Base-by-base conservation (phyloP, 2,888 invertebrate genomes). In the Heliconius erato region DNA sequence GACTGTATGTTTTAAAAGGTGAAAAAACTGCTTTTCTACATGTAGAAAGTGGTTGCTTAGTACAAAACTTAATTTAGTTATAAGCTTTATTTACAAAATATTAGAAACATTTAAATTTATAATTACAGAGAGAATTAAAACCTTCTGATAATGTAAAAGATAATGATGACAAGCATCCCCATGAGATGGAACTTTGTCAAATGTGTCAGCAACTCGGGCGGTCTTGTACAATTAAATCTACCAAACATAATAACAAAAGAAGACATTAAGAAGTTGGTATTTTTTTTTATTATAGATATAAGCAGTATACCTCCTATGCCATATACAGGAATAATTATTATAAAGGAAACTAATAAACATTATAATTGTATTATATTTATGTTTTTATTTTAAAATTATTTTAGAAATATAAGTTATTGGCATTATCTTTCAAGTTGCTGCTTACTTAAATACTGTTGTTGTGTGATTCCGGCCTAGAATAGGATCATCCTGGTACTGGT, bases 161-260 rank as follows among this genome's bases (percentile, higher is more conserved):
- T 6, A 81, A 80, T 4, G 84, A 86, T 7, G 84, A 86, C 14
- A 44, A 5, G 19, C 77, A 85, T 68, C 88, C 89, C 59, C 92
- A 92, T 82, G 87, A 84, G 6, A 82, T 84, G 76, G 86, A 91
- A 1, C 85, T 90, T 23, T 92, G 92, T 71, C 88, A 91, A 83
- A 91, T 86, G 88, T 92, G 92, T 79, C 84, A 85, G 63, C 83
- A 88, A 54, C 85, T 91, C 23, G 92, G 92, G 1, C 81, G 84
- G 65, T 87, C 88, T 28, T 85, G 85, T 68, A 79, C 65, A 26
- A 82, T 54, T 9, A 79, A 16, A 35, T 32, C 23, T 7, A 59
- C 11, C 12, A 78, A 28, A 49, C n/a, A 2, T 67, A 35, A n/a
- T 19, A 65, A 28, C 7, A 67, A 28, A 69, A 44, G 54, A 23